phyloP scores from a whole-genome alignment of 35 echinoderm and acorn worm genomes.

The Lytechinus pictus region DNA sequence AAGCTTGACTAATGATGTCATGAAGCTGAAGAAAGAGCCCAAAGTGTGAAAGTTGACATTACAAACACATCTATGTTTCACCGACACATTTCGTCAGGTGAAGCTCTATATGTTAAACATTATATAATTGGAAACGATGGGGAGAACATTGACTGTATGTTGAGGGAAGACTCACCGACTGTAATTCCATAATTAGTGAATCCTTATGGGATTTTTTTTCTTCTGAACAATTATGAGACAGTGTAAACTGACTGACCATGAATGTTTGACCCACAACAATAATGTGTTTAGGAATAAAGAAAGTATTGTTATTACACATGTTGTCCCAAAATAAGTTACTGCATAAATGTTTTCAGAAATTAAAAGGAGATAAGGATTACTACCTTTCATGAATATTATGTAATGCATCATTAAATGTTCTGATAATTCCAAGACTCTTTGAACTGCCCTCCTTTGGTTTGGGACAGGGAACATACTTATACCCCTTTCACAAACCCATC shows the following conservation, averaged over 20 bases:
- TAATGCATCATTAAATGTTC: too few species aligned
- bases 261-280: neutral
- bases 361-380: too few species aligned
- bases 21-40: neutral
- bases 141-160: too few species aligned
- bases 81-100: neutral
- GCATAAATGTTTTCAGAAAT: too few species aligned
- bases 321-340: neutral
- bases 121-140: too few species aligned
- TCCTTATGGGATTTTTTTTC: neutral
- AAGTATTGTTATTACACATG: neutral
- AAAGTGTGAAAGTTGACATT: neutral
- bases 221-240: neutral
- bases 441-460: neutral
- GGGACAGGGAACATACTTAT: neutral
- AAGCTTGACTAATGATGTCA: neutral
- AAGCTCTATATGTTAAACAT: neutral
- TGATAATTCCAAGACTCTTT: too few species aligned
- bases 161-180: neutral
- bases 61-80: neutral
- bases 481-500: too few species aligned
- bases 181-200: neutral
- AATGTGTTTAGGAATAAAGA: neutral
- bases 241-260: neutral
- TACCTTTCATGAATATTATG: too few species aligned